Conservation (phyloP, 1,140 invertebrate genomes). For the Microplitis mediator region DNA sequence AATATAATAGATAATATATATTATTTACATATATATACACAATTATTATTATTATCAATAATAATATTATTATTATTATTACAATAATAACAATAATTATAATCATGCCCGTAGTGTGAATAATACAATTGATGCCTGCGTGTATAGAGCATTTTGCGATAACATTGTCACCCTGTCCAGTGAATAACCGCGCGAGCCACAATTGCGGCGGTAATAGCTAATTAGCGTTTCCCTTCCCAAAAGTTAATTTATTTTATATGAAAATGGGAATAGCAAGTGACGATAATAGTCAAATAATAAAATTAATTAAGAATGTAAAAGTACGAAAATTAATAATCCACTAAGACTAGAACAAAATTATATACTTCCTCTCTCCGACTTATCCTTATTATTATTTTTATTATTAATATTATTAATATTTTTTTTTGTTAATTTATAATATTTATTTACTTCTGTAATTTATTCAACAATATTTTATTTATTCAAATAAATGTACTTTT, state of each 20-base stretch:
- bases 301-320: constrained; percentile 8
- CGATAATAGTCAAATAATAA: neutral
- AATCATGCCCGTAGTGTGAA: neutral
- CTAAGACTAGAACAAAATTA: constrained; percentile 31
- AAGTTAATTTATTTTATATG: neutral
- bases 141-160: constrained; percentile 11
- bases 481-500: neutral
- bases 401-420: neutral
- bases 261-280: neutral
- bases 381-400: neutral
- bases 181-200: constrained; percentile 14
- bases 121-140: constrained; percentile 11
- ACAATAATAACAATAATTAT: neutral
- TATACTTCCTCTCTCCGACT: neutral
- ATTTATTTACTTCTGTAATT: no score
- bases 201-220: constrained; percentile 17
- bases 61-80: constrained; percentile 18
- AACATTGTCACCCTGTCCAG: constrained; percentile 25
- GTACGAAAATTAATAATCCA: constrained; percentile 12
- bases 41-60: constrained; percentile 25
- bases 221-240: constrained; percentile 9
- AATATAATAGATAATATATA: constrained; percentile 33
- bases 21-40: constrained; percentile 59
- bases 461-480: neutral
- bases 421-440: no score